phyloP scores from a whole-genome alignment of 2,797 vertebrate genomes.

The Acanthopagrus latus region DNA sequence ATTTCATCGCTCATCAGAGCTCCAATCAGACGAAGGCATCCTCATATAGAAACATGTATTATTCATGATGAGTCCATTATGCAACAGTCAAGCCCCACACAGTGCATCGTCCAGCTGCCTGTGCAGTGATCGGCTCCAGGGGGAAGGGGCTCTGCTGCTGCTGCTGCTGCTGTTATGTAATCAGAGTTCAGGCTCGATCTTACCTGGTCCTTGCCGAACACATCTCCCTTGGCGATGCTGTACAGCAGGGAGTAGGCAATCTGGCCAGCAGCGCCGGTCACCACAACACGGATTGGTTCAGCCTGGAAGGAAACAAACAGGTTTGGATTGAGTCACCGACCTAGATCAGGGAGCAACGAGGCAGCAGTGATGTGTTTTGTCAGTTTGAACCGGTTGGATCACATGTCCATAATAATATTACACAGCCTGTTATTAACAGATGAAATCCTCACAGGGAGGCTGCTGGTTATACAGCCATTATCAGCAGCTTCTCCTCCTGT shows the following conservation, averaged over 20 bases:
- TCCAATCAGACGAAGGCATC: not conserved
- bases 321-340: not conserved
- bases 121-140: not conserved
- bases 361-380: not conserved
- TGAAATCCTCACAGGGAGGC: not conserved
- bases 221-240: constrained; percentile 96
- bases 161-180: constrained; percentile 34
- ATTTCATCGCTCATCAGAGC: not conserved
- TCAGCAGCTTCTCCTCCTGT: not conserved
- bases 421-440: not conserved
- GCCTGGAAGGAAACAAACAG: constrained; percentile 77
- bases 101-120: constrained; percentile 4
- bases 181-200: constrained; percentile 2
- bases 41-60: constrained; percentile 2
- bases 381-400: not conserved
- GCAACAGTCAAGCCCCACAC: constrained; percentile 36
- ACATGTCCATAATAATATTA: not conserved
- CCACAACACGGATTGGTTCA: constrained; percentile 92
- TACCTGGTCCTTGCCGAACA: constrained; percentile 98
- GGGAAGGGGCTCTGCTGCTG: not conserved
- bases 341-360: not conserved
- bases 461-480: not conserved
- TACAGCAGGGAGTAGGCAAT: constrained; percentile 97
- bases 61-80: constrained; percentile 49
- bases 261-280: constrained; percentile 96